A percentile compares a stretch with the other conserved stretches of the same genome.
Evolutionary conservation across 2,113 vertebrate genomes (phyloP).

Genomic region (Phocoena phocoena): DNA sequence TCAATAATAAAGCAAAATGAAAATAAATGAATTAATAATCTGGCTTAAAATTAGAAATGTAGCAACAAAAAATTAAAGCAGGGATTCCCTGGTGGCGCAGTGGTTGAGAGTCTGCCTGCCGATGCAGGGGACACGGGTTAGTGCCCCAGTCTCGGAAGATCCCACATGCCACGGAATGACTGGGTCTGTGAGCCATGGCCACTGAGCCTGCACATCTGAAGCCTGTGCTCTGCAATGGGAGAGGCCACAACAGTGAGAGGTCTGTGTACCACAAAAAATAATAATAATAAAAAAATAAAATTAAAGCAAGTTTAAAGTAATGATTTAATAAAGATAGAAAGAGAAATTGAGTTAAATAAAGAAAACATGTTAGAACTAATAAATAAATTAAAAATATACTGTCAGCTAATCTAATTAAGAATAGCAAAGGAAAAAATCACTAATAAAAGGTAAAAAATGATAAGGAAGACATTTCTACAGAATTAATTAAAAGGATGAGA

Average conservation of each 20-base stretch:
- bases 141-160: no score
- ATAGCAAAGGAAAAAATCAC: background rate
- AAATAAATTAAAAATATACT: background rate
- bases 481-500: background rate
- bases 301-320: background rate
- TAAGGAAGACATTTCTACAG: background rate
- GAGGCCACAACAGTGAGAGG: no score
- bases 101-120: no score
- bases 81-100: no score
- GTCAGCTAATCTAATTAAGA: background rate
- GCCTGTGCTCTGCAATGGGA: no score
- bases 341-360: background rate
- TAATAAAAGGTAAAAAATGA: background rate
- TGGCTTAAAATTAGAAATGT: background rate
- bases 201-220: no score
- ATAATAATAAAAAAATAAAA: background rate
- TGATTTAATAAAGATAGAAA: background rate
- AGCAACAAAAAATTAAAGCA: background rate
- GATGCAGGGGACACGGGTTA: no score
- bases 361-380: background rate
- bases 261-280: background rate
- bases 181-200: no score
- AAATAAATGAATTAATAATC: background rate
- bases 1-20: background rate
- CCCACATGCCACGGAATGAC: rapidly evolving